phyloP scores from a whole-genome alignment of 2,113 vertebrate genomes.

The Muntiacus muntjak region DNA sequence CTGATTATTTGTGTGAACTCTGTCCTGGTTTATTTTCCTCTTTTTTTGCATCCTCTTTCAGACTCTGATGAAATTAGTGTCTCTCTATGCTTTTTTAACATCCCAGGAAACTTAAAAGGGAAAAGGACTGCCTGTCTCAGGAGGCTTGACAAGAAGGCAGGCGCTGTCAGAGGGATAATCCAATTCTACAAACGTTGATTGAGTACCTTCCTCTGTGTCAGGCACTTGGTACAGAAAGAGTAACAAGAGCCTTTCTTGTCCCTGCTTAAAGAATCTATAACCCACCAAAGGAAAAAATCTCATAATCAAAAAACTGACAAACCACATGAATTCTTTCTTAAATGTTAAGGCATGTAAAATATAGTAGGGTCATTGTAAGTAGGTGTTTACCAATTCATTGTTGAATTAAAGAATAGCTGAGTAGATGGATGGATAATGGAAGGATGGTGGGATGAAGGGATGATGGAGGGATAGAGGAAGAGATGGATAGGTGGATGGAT shows the following conservation, averaged over 20 bases:
- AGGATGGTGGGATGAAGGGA: neutral
- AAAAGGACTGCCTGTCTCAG: neutral
- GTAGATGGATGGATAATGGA: neutral
- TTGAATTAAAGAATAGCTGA: neutral
- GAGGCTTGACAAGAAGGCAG: neutral
- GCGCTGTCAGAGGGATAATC: neutral
- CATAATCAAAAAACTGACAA: neutral
- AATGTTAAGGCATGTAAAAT: neutral
- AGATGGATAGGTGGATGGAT: neutral
- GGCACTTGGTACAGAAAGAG: neutral
- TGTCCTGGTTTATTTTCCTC: neutral
- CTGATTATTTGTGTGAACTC: neutral
- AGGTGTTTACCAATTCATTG: neutral
- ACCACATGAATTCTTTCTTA: neutral
- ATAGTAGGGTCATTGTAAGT: neutral
- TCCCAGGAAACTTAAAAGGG: neutral
- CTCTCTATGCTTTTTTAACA: neutral
- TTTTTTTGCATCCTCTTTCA: neutral
- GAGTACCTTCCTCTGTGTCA: neutral
- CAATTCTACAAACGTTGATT: neutral
- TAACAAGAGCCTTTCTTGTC: neutral
- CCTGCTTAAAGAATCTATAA: neutral
- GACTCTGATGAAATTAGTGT: neutral
- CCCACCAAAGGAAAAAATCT: neutral
- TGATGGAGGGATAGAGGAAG: neutral